Conservation (phyloP, 2,797 vertebrate genomes). For the Bucorvus abyssinicus region DNA sequence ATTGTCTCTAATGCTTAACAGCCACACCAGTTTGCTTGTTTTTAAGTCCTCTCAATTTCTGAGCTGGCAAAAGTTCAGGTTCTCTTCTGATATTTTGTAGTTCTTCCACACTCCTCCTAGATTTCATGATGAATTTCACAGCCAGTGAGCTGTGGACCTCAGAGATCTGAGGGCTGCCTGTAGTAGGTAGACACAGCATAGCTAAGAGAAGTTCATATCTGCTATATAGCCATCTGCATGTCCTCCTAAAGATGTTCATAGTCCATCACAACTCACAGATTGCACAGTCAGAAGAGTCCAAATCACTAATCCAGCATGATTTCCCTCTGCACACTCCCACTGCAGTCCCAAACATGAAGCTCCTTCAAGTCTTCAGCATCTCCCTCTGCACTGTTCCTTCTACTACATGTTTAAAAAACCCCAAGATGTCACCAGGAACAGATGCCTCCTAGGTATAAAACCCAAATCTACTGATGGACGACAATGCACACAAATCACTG, state of each 20-base stretch:
- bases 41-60: neutral
- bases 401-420: neutral
- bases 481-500: fast-evolving
- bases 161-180: neutral
- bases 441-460: neutral
- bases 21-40: neutral
- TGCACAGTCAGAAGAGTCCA: fast-evolving
- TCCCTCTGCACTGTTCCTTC: neutral
- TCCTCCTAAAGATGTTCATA: neutral
- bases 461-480: neutral
- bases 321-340: neutral
- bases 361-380: neutral
- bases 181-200: neutral
- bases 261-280: neutral
- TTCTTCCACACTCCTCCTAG: neutral
- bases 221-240: neutral
- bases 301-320: neutral
- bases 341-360: neutral
- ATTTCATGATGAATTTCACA: neutral
- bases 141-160: neutral
- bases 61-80: neutral
- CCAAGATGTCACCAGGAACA: neutral
- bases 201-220: neutral
- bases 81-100: neutral
- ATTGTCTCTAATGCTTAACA: neutral